Base-by-base conservation (phyloP, 2,113 vertebrate species). In the Solea solea region DNA sequence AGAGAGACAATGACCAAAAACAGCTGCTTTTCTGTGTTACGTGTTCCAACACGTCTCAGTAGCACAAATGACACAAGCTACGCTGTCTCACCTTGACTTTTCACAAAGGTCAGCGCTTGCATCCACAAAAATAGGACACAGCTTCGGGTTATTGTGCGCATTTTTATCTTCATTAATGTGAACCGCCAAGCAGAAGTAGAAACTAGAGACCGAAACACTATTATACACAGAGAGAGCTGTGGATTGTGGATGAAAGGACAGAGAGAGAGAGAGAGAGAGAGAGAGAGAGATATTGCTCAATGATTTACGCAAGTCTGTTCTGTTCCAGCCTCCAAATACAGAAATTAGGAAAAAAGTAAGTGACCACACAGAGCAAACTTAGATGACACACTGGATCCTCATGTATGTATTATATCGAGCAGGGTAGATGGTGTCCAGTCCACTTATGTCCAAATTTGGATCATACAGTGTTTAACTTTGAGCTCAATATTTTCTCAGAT, bases 41-140 rank as follows among this genome's bases (percentile, higher is more conserved):
- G 21, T 21, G 21, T 21, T 21, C 21, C 21, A 21, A 21, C 21
- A 21, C 21, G 21, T 21, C 21, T 56, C 0, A 28, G 21, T 21
- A 5, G 8, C 3, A 12, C 0, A 10, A 51, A 42, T 44, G 1
- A 28, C 1, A n/a, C 2, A 1, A 58, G 21, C 0, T 14, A 1
- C n/a, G 48, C 13, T 4, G 11, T 58, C 81, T 82, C 83, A 90
- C 89, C 76, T 78, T 66, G 8, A 75, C 76, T 72, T 64, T 40
- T 68, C 21, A 84, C 89, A 4, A 67, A 51, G 52, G 68, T 75
- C 54, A 91, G n/a, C 0, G 59, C n/a, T 7, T 80, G 65, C 34
- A 81, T 53, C 83, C 74, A 89, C 15, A 88, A 50, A 25, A 87
- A 58, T 0, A 90, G 51, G 16, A 80, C 56, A 40, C 62, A 72